Base-by-base conservation (phyloP, 2,888 invertebrate genomes). In the Rotaria macrura region DNA sequence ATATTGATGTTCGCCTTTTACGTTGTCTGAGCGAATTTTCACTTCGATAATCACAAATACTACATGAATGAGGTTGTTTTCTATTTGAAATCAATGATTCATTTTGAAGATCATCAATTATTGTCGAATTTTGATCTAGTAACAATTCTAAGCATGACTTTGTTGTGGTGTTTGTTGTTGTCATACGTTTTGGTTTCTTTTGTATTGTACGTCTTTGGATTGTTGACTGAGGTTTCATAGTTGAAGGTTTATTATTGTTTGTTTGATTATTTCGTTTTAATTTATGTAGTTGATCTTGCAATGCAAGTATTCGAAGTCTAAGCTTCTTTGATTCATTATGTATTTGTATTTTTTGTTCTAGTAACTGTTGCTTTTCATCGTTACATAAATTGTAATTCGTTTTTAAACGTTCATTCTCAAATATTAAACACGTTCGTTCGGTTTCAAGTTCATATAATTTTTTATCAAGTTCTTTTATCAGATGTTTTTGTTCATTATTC, bases 321-420 rank as follows among this genome's bases (percentile, higher is more conserved):
- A 34, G 2, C 20, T 34, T 1, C 25, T 65, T 65, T 20, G 38
- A 34, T 20, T 65, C 65, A 65, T 38, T 38, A 65, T 34, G n/a
- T 34, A 65, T 1, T 65, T 65, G 65, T 17, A 7, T 65, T 65
- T 65, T 65, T 43, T 79, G 79, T 79, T 79, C 34, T 25, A 79
- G 1, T 79, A 79, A 79, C 4, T 43, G 79, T n/a, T 79, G 40
- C 43, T 79, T 79, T 40, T 79, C 79, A 79, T 79, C 79, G 4
- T n/a, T 17, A n/a, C 79, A 43, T 79, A 79, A 79, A n/a, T 79
- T 14, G 5, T 12, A 79, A 43, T 79, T 34, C 1, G 79, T 79
- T 43, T 79, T 79, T n/a, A 79, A 79, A 79, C 79, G 79, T 79
- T 79, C 79, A 43, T 79, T 43, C 43, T 79, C 79, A 25, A 79